Conservation (phyloP, 2,113 vertebrate species). For the Anhinga rufa region DNA sequence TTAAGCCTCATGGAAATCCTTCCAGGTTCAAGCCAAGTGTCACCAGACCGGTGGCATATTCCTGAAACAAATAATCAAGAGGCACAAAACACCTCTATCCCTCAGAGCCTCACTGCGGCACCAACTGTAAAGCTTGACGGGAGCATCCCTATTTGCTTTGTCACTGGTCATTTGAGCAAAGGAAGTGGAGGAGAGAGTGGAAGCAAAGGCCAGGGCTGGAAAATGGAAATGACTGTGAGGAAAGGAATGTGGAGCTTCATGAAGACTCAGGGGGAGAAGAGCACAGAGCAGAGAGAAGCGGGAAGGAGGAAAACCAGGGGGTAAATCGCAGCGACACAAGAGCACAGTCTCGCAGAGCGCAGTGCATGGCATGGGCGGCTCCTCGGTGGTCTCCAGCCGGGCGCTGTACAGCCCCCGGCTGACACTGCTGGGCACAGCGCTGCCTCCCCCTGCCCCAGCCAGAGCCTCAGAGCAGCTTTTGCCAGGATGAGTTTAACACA, state of each 20-base stretch:
- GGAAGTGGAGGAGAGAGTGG: constrained; percentile 9
- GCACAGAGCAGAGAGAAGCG: neutral
- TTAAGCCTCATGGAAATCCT: neutral
- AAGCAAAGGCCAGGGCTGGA: neutral
- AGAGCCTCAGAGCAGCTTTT: neutral
- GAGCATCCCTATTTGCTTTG: neutral
- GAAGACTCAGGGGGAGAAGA: neutral
- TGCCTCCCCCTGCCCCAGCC: neutral
- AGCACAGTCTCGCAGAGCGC: fast-evolving
- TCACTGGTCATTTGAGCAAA: neutral
- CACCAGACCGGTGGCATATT: neutral
- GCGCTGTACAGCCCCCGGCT: fast-evolving
- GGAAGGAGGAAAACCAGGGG: neutral
- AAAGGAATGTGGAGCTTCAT: constrained; percentile 36
- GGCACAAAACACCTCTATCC: neutral
- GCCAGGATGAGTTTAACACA: neutral
- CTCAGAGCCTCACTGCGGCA: neutral
- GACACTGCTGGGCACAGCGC: fast-evolving
- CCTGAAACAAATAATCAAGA: neutral
- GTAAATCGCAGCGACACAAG: neutral
- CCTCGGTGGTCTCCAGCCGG: neutral
- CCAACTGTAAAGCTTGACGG: neutral
- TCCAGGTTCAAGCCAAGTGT: neutral
- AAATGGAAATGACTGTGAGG: constrained; percentile 52
- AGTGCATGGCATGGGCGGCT: fast-evolving